Evolutionary conservation across 2,797 vertebrate species (phyloP), one percentile per base, ranked within the genome.

Genomic region (Leptodactylus fallax): DNA sequence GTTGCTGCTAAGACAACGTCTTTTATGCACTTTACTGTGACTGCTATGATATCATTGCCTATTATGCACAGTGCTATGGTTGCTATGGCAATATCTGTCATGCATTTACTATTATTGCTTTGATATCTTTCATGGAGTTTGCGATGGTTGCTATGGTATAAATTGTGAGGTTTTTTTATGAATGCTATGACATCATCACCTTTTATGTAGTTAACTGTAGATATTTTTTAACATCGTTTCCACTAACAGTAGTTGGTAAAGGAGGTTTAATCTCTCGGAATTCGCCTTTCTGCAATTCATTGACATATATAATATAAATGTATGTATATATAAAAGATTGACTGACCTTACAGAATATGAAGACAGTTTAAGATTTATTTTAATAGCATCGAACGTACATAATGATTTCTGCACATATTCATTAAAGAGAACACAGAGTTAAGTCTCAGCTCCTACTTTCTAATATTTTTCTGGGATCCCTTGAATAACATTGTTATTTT

Each of bases 391-490:
- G 8, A 36, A n/a, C 23, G 19, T 51, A 25, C 7, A 25, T 21
- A 77, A 76, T 60, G 79, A 55, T 78, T 83, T 77, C 49, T 83
- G 17, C 53, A 67, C 19, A 51, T n/a, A 76, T 76, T 53, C 17
- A 76, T 87, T 79, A 78, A 69, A 88, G 74, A 61, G 58, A 56
- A 36, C 17, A 83, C 60, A 69, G 76, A 82, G 87, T 82, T 85
- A 89, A 82, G 21, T 81, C 58, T 86, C 55, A 78, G 72, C 72
- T 86, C 60, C 79, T 78, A 89, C 84, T 51, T 85, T 86, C n/a
- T 82, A 86, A 89, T 89, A 89, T 89, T 86, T 78, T 89, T 82
- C 83, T 89, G 79, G 72, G 79, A 86, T 85, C 84, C 88, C 84
- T 78, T 86, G 25, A 86, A 89, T 82, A 89, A 82, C 79, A 89